Base-by-base conservation (phyloP, 2,113 vertebrate genomes). In the Axis porcinus region DNA sequence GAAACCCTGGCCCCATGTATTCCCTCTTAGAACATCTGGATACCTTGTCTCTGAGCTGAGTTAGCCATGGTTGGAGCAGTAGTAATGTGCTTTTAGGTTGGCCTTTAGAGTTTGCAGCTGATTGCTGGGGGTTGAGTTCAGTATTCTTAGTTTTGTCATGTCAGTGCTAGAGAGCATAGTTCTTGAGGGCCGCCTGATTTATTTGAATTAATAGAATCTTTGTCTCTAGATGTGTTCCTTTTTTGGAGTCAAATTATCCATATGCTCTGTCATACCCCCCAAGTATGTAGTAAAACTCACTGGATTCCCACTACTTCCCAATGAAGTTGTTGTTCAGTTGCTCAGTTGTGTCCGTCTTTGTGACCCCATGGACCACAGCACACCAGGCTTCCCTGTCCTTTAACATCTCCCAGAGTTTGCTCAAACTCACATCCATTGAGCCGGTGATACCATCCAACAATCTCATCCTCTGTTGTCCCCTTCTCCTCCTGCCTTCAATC, bases 161-260 rank as follows among this genome's bases (percentile, higher is more conserved):
- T 88, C 52, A 91, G 55, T 92, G 33, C 78, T 88, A 92, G 47
- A 16, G 43, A 89, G 19, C 62, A 91, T 78, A 94, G 40, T 89
- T 94, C 47, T 92, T 45, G 9, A 95, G 43, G 60, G n/a, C 54
- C 47, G 3, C 47, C 58, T 85, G 14, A 60, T 21, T 93, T 52
- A 79, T 85, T 57, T 91, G 54, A 95, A 91, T 91, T 91, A 93
- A 58, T 76, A 82, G 30, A 52, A 60, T 28, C 50, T 70, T 94
- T 94, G 23, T 64, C 81, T 95, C 28, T 81, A 67, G 28, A 86
- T 82, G 30, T 86, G 45, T 93, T 95, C 93, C 45, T 93, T 93
- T 36, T 88, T 88, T 96, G n/a, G 45, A 88, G 4, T 88, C 62
- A 91, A 23, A 93, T 55, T 94, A 89, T 92, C 54, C 54, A 12